Percentiles rank a stretch among this genome's conserved stretches.
phyloP scores from a whole-genome alignment of 2,888 invertebrate genomes.

The Cryptophagus acutangulus region DNA sequence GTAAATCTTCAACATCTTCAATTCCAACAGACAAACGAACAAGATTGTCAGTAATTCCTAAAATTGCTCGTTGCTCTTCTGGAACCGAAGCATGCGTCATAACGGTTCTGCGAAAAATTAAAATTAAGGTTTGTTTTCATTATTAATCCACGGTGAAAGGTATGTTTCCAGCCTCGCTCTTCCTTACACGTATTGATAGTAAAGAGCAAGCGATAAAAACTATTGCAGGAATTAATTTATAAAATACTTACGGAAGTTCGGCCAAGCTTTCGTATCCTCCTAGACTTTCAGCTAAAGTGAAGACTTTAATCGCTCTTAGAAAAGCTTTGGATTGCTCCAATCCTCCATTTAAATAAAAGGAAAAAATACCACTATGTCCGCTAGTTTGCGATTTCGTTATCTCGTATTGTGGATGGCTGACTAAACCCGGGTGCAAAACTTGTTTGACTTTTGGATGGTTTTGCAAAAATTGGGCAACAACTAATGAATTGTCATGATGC shows the following conservation, averaged over 20 bases:
- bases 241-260: conserved; percentile 73
- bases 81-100: conserved; percentile 97
- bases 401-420: conserved; percentile 81
- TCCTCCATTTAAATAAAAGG: conserved; percentile 79
- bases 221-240: neutral
- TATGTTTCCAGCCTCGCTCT: too few species aligned
- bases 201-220: conserved; percentile 4
- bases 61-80: conserved; percentile 59
- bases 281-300: conserved; percentile 87
- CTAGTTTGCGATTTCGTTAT: conserved; percentile 73
- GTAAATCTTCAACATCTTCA: conserved; percentile 80
- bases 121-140: conserved; percentile 10
- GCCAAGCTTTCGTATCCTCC: conserved; percentile 94
- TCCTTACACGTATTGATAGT: too few species aligned
- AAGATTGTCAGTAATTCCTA: conserved; percentile 80
- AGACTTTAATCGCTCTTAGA: conserved; percentile 69
- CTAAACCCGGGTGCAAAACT: conserved; percentile 75
- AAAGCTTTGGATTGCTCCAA: conserved; percentile 68
- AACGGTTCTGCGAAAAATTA: conserved; percentile 58
- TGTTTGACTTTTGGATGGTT: conserved; percentile 71
- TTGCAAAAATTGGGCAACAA: conserved; percentile 77
- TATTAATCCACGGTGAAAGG: too few species aligned
- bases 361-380: conserved; percentile 89
- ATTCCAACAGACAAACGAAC: conserved; percentile 87
- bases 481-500: conserved; percentile 73